A percentile compares a stretch with the other conserved stretches of the same genome.
Conservation (phyloP, 2,888 invertebrate species). For the Epistrophella euchroma region DNA sequence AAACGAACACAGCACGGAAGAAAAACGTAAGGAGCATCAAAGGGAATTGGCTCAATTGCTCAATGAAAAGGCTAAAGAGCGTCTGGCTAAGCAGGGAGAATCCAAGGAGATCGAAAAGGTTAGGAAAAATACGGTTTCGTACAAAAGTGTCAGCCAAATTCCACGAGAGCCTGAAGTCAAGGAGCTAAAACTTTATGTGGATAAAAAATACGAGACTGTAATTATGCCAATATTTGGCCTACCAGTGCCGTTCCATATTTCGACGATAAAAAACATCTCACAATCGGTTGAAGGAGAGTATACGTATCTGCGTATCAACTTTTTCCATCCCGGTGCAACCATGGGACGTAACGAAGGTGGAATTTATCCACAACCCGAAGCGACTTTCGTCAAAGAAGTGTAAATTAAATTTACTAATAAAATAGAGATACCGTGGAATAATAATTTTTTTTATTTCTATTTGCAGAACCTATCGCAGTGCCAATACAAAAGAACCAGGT, state of each 20-base stretch:
- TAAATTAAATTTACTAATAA: slow-evolving; percentile 84
- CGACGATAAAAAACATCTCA: slow-evolving; percentile 99
- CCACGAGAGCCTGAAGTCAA: slow-evolving; percentile 97
- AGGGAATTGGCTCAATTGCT: slow-evolving; percentile 95
- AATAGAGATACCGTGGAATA: not conserved
- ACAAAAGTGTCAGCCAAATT: slow-evolving; percentile 96
- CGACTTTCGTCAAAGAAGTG: slow-evolving; percentile 99
- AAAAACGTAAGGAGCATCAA: slow-evolving; percentile 98
- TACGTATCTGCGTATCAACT: slow-evolving; percentile 98
- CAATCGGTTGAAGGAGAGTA: slow-evolving; percentile 99
- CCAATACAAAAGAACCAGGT: slow-evolving; percentile 98
- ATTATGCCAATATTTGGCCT: slow-evolving; percentile 98
- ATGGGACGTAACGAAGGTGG: slow-evolving; percentile 97
- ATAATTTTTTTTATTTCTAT: slow-evolving; percentile 5
- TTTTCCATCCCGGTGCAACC: slow-evolving; percentile 98
- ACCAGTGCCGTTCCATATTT: slow-evolving; percentile 99
- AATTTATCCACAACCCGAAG: slow-evolving; percentile 96
- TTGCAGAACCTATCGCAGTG: slow-evolving; percentile 95
- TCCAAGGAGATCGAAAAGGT: slow-evolving; percentile 95
- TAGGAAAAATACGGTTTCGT: slow-evolving; percentile 97
- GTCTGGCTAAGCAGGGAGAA: slow-evolving; percentile 94
- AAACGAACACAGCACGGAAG: slow-evolving; percentile 97
- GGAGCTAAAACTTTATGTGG: slow-evolving; percentile 97
- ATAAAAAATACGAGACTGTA: slow-evolving; percentile 98
- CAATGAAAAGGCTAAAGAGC: slow-evolving; percentile 96